Conservation (phyloP, 1,140 invertebrate species). For the Pachypsylla venusta region DNA sequence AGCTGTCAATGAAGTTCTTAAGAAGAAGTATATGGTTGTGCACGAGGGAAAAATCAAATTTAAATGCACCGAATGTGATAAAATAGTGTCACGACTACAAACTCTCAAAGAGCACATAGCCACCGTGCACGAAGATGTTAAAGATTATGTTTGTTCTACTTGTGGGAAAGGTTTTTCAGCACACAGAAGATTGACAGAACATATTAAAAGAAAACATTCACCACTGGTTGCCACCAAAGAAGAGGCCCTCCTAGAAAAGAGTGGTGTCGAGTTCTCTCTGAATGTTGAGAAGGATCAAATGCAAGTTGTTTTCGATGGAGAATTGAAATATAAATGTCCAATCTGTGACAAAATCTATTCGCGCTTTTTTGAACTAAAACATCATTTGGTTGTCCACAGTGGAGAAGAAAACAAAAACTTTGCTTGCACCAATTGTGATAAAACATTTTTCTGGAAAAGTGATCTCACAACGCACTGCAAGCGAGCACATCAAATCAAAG, state of each 20-base stretch:
- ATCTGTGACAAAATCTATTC: neutral
- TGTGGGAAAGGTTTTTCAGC: conserved; percentile 37
- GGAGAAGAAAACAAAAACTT: neutral
- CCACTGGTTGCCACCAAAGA: too few species aligned
- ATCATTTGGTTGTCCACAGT: neutral
- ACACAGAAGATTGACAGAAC: conserved; percentile 33
- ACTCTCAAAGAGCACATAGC: conserved; percentile 42
- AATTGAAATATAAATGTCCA: neutral
- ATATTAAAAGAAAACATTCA: too few species aligned
- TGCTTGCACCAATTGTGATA: neutral
- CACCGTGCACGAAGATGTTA: conserved; percentile 44
- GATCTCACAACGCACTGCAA: neutral
- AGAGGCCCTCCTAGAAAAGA: too few species aligned
- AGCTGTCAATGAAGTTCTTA: too few species aligned
- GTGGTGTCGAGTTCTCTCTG: too few species aligned
- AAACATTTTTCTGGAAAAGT: neutral
- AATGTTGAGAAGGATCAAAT: too few species aligned
- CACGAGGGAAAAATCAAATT: too few species aligned
- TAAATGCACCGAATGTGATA: too few species aligned
- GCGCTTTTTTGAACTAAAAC: neutral
- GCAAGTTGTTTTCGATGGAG: too few species aligned
- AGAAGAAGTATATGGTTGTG: too few species aligned
- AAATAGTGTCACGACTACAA: too few species aligned
- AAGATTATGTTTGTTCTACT: conserved; percentile 39
- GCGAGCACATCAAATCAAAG: conserved; percentile 1